phyloP scores from a whole-genome alignment of 2,888 invertebrate species.

The Cremastinae sp. region DNA sequence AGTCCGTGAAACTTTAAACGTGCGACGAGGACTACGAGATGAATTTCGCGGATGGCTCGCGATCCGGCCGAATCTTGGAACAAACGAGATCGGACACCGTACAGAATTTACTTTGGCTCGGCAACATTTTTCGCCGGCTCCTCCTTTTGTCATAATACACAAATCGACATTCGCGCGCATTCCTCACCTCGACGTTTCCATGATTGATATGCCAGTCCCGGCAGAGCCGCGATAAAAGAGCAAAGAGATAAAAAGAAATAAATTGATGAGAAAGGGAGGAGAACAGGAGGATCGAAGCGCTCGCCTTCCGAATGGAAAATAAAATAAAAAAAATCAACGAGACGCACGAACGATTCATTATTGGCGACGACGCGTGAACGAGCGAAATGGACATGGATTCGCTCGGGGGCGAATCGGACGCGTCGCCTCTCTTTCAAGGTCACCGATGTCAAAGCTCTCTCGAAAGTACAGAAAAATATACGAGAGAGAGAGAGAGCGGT shows the following conservation, averaged over 20 bases:
- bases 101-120: constrained; percentile 5
- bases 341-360: constrained; percentile 49
- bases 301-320: not conserved
- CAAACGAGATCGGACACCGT: constrained; percentile 1
- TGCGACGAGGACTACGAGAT: constrained; percentile 38
- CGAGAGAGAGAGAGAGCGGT: too few relatives aligned
- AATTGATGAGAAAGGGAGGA: not conserved
- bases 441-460: constrained; percentile 28
- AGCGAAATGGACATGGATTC: constrained; percentile 45
- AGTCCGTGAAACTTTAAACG: constrained; percentile 61
- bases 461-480: constrained; percentile 50
- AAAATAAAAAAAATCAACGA: constrained; percentile 25
- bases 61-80: not conserved
- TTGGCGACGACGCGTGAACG: constrained; percentile 57
- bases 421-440: constrained; percentile 31
- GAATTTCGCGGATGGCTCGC: not conserved
- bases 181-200: constrained; percentile 28
- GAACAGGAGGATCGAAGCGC: not conserved
- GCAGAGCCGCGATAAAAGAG: not conserved
- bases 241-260: not conserved
- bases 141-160: constrained; percentile 23
- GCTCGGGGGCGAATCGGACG: not conserved
- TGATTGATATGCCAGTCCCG: constrained; percentile 38
- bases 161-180: constrained; percentile 24
- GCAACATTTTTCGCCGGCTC: not conserved